Evolutionary conservation across 2,797 vertebrate species (phyloP).

Genomic region (Aotus griseimembra): DNA sequence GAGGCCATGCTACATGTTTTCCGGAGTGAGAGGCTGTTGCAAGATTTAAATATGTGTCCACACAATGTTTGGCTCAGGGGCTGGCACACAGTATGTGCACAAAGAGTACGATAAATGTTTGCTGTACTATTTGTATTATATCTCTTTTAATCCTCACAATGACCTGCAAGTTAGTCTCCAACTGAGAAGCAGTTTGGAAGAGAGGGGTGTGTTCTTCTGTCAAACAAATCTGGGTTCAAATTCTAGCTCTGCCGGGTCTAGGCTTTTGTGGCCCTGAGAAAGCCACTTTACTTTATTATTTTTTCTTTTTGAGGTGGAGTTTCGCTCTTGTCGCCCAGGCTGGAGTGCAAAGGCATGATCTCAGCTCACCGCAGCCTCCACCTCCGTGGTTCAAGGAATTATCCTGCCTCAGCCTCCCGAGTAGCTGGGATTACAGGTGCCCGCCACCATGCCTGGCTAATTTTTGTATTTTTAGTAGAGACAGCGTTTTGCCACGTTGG

Average conservation of each 20-base stretch:
- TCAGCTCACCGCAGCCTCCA: no score
- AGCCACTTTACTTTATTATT: neutral
- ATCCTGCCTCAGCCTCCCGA: no score
- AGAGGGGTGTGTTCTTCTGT: neutral
- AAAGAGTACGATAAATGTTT: neutral
- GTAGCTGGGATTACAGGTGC: no score
- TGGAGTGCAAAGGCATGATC: no score
- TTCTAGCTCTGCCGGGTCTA: neutral
- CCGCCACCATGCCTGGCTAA: no score
- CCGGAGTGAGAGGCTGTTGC: neutral
- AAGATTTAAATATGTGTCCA: neutral
- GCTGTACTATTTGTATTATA: neutral
- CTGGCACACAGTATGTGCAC: neutral
- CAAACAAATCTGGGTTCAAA: neutral
- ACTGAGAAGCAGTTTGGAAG: neutral
- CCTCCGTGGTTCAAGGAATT: no score
- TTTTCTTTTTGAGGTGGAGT: no score
- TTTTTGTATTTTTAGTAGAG: no score
- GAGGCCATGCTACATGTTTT: neutral
- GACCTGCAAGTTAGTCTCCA: neutral
- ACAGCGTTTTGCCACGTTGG: no score
- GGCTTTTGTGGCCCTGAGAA: neutral
- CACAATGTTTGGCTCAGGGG: neutral
- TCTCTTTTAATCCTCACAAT: conserved; percentile 2
- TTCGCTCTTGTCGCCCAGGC: no score